Evolutionary conservation across 1,140 invertebrate species (phyloP), one percentile per base, ranked within the genome.

Genomic region (Trypoxylus dichotomus): DNA sequence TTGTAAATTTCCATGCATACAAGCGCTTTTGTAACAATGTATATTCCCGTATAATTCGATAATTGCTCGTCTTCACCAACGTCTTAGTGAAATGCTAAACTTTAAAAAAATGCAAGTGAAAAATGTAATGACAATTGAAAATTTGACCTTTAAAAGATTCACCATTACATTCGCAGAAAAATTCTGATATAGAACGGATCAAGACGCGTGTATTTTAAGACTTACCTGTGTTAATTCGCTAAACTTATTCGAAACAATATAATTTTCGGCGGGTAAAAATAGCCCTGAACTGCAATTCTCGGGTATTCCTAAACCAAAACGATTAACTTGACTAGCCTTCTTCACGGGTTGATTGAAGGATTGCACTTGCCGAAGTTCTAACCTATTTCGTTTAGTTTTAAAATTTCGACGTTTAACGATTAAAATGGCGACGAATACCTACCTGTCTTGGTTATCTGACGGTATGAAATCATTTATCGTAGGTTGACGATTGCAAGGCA

Each of bases 261-360:
- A 83, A 41, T 84, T 78, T 43, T 83, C 79, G 8, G 82, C 80
- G 43, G 83, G 83, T 5, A 88, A 80, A 71, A 84, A 86, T 10
- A 89, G 82, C 1, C 85, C 84, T 5, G 85, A 86, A 11, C 78
- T 81, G 79, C 89, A 89, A 29, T 87, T 88, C 77, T 90, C 89
- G 0, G 84, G 63, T 1, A 89, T 79, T 0, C 88, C 88, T 29
- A 83, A 83, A 8, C 87, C 88, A 78, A 90, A 90, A 76, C 89
- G 83, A 71, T 85, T 85, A 19, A 76, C 47, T 75, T 73, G 76
- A 74, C 41, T 72, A 24, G 8, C 27, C 72, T 19, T 15, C 68
- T 27, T 24, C 37, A 25, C 11, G 2, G 72, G 72, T 19, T 15
- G 29, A 19, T 74, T 43, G 8, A 21, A 21, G 11, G 72, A 74